A percentile compares a stretch with the other conserved stretches of the same genome.
Conservation (phyloP, 1,140 invertebrate species). For the Campoletis sonorensis region DNA sequence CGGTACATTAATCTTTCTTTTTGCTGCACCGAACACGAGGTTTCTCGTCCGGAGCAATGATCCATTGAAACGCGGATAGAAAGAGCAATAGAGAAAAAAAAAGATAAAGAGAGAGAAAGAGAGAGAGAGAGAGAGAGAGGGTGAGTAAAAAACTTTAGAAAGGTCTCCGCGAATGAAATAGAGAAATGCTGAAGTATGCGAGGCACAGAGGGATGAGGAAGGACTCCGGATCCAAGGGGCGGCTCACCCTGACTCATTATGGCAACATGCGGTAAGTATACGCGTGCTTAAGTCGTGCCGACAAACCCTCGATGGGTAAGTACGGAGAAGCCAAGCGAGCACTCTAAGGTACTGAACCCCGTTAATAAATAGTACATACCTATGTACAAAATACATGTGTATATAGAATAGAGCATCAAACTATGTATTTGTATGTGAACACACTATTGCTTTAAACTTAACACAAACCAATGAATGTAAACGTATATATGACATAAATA, state of each 20-base stretch:
- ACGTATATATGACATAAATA: constrained; percentile 19
- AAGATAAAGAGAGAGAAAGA: constrained; percentile 25
- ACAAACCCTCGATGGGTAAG: constrained; percentile 49
- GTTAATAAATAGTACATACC: not conserved
- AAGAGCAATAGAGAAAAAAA: constrained; percentile 27
- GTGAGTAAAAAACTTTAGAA: not conserved
- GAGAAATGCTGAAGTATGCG: not conserved
- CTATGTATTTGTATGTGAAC: no score
- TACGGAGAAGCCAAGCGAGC: constrained; percentile 20
- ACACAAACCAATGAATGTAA: not conserved
- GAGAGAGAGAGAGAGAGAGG: not conserved
- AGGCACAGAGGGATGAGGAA: constrained; percentile 5
- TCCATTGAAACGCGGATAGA: constrained; percentile 32
- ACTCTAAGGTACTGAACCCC: not conserved
- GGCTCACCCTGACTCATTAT: constrained; percentile 69
- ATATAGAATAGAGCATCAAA: not conserved
- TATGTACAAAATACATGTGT: not conserved
- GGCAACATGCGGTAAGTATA: constrained; percentile 74
- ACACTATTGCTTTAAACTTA: no score
- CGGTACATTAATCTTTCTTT: not conserved
- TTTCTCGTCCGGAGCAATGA: constrained; percentile 23
- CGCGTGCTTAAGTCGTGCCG: constrained; percentile 66
- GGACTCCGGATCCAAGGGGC: constrained; percentile 7
- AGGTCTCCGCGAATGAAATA: constrained; percentile 17
- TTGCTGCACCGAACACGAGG: constrained; percentile 26